These are phyloP conservation scores for Pantherophis alleghaniensis DNA, from an alignment of 2,797 vertebrate genomes.

Conservation along the genomic window DNA sequence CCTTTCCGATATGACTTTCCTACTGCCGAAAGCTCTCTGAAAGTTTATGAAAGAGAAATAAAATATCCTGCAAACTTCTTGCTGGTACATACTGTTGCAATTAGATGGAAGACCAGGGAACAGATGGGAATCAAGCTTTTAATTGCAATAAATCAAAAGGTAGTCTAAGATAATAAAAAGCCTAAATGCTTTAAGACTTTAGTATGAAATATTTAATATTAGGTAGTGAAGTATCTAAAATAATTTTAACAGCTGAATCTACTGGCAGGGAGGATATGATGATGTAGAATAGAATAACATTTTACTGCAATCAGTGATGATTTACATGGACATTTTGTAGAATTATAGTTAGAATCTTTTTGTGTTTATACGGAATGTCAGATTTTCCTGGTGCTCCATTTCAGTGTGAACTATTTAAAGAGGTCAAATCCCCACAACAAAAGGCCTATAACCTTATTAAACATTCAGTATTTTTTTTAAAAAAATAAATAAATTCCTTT, in stretches of 20 bases:
- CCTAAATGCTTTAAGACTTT: conserved; percentile 27
- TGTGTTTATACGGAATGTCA: neutral
- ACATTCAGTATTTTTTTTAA: neutral
- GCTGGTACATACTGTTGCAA: rapidly evolving
- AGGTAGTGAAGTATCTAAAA: rapidly evolving
- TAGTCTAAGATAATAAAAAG: conserved; percentile 34
- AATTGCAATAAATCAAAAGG: neutral
- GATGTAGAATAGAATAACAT: neutral
- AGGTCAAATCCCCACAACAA: neutral
- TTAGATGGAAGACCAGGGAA: neutral
- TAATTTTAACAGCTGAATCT: rapidly evolving
- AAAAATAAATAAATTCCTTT: neutral
- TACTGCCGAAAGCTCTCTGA: neutral
- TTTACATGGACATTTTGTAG: conserved; percentile 24
- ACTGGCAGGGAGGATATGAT: conserved; percentile 14
- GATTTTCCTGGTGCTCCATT: neutral
- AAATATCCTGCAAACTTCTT: neutral
- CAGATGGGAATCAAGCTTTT: conserved; percentile 18
- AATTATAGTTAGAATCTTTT: conserved; percentile 7
- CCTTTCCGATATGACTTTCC: neutral
- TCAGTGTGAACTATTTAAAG: neutral
- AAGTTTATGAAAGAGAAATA: neutral
- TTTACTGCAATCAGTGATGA: neutral
- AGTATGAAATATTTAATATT: neutral
- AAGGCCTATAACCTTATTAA: neutral